These are phyloP conservation scores for Phalacrocorax pelagicus DNA, from an alignment of 2,113 vertebrate genomes.

Conservation along the genomic window DNA sequence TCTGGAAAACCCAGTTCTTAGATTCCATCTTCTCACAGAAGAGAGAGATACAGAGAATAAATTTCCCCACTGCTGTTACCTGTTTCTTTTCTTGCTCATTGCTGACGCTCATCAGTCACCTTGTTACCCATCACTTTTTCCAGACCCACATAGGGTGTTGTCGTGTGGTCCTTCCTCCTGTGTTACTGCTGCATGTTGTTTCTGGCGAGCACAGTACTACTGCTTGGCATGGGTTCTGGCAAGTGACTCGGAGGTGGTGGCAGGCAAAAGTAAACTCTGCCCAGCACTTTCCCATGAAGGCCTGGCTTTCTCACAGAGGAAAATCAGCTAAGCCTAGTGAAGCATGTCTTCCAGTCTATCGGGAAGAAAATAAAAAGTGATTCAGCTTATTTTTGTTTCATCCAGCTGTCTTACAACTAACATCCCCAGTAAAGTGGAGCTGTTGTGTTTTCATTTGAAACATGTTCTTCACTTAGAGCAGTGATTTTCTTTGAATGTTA, in stretches of 20 bases:
- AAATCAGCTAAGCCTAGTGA: not conserved
- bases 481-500: not conserved
- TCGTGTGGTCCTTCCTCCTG: not conserved
- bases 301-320: not conserved
- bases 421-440: not conserved
- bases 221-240: not conserved
- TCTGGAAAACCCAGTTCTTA: not conserved
- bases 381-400: slow-evolving; percentile 14
- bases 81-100: not conserved
- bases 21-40: not conserved
- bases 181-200: not conserved
- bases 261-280: not conserved
- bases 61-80: not conserved
- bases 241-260: not conserved
- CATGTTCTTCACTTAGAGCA: not conserved
- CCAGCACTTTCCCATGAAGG: not conserved
- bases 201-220: not conserved
- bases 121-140: not conserved
- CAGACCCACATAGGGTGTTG: not conserved
- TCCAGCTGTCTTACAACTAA: not conserved
- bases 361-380: not conserved
- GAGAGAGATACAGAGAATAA: not conserved
- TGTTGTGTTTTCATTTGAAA: not conserved
- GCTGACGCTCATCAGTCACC: not conserved
- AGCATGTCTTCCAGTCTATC: not conserved